A percentile compares a stretch with the other conserved stretches of the same genome.
These are phyloP conservation scores for Epizoanthus fatuus DNA, from an alignment of 92 coral and sea anemone genomes.

Conservation along the genomic window DNA sequence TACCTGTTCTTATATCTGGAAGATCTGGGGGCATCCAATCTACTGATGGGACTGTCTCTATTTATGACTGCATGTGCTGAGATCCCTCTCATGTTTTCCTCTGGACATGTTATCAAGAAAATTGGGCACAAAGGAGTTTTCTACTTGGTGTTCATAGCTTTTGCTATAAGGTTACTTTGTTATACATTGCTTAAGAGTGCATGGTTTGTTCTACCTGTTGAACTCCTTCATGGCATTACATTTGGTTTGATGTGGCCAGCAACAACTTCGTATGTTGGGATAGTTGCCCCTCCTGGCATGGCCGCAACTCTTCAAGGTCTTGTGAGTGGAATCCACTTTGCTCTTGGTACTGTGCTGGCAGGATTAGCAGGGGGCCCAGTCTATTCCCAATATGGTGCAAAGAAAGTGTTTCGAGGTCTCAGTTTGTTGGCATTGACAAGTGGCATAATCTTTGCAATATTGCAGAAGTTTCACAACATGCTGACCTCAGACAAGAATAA, in stretches of 20 bases:
- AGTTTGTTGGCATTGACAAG: constrained; percentile 47
- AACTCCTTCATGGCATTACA: constrained; percentile 69
- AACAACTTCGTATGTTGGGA: constrained; percentile 59
- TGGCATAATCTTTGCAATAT: constrained; percentile 46
- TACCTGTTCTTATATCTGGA: constrained; percentile 61
- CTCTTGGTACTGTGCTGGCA: constrained; percentile 53
- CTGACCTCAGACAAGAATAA: neutral
- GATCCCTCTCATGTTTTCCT: constrained; percentile 64
- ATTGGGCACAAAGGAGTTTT: constrained; percentile 64
- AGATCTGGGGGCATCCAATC: constrained; percentile 58
- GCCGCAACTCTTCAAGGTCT: constrained; percentile 67
- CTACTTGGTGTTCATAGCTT: constrained; percentile 53
- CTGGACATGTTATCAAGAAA: constrained; percentile 55
- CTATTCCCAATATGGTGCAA: constrained; percentile 61
- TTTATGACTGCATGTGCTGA: constrained; percentile 52
- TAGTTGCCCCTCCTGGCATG: constrained; percentile 63
- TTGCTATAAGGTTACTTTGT: constrained; percentile 49
- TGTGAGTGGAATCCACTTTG: constrained; percentile 51
- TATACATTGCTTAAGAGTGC: constrained; percentile 63
- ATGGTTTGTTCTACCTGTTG: constrained; percentile 68
- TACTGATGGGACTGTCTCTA: constrained; percentile 60
- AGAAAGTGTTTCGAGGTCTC: constrained; percentile 56
- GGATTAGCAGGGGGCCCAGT: constrained; percentile 68
- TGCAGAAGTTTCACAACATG: constrained; percentile 36
- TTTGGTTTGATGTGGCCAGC: constrained; percentile 76